These are phyloP conservation scores for Choreutis nemorana DNA, from an alignment of 2,888 invertebrate species.

Conservation along the genomic window DNA sequence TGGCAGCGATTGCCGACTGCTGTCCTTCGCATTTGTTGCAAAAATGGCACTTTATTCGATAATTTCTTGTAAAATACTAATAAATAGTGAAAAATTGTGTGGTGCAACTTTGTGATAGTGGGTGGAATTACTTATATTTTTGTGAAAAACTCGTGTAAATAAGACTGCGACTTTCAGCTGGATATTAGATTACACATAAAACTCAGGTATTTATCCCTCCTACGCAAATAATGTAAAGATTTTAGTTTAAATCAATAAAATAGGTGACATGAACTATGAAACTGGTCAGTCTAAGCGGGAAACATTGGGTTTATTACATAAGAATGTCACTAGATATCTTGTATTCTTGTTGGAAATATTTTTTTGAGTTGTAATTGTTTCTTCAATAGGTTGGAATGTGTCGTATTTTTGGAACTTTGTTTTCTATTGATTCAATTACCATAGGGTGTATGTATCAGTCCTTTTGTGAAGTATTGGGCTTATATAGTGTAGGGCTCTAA, in stretches of 20 bases:
- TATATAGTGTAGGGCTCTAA: slow-evolving; percentile 21
- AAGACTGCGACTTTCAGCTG: slow-evolving; percentile 56
- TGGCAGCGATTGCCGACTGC: slow-evolving; percentile 63
- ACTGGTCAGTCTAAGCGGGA: slow-evolving; percentile 11
- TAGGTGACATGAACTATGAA: slow-evolving; percentile 3
- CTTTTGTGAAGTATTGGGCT: slow-evolving; percentile 20
- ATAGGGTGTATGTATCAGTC: slow-evolving; percentile 14
- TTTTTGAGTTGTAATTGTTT: slow-evolving; percentile 6
- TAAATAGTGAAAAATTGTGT: slow-evolving; percentile 59
- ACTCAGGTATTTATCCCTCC: slow-evolving; percentile 59
- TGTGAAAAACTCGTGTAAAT: slow-evolving; percentile 56
- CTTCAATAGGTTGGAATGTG: too few relatives aligned
- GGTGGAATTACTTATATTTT: slow-evolving; percentile 52
- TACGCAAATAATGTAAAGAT: slow-evolving; percentile 32
- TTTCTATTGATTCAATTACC: slow-evolving; percentile 13
- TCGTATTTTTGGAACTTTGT: too few relatives aligned
- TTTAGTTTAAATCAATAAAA: too few relatives aligned
- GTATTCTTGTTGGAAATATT: slow-evolving; percentile 6
- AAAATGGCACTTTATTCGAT: slow-evolving; percentile 65
- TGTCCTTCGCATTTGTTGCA: slow-evolving; percentile 58
- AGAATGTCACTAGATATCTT: slow-evolving; percentile 21
- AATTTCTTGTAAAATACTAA: slow-evolving; percentile 55
- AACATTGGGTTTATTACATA: slow-evolving; percentile 41
- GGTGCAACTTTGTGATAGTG: slow-evolving; percentile 61
- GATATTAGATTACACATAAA: slow-evolving; percentile 65